Percentiles rank a stretch among this genome's conserved stretches.
phyloP scores from a whole-genome alignment of 2,888 invertebrate species.

The Seladonia tumulorum region DNA sequence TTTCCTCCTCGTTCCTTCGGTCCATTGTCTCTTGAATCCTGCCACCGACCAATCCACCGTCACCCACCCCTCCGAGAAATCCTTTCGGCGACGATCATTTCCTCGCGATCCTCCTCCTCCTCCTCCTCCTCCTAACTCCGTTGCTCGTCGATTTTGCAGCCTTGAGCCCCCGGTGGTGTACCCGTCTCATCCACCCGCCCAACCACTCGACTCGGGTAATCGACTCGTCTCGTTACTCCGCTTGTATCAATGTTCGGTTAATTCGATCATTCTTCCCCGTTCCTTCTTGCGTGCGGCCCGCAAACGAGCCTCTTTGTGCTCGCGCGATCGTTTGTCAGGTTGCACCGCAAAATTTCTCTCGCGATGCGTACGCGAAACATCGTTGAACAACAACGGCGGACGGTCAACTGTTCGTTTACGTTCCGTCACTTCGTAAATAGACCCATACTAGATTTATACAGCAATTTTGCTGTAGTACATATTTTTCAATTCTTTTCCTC shows the following conservation, averaged over 20 bases:
- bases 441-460: too few species aligned
- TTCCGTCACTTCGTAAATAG: too few species aligned
- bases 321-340: neutral
- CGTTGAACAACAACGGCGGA: neutral
- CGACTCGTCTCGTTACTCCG: slow-evolving; percentile 58
- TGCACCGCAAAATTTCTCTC: neutral
- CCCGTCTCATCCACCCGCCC: slow-evolving; percentile 51
- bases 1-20: slow-evolving; percentile 73
- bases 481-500: neutral
- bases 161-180: slow-evolving; percentile 31
- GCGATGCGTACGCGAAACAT: neutral
- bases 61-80: slow-evolving; percentile 59
- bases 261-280: slow-evolving; percentile 73
- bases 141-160: slow-evolving; percentile 61
- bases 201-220: slow-evolving; percentile 58
- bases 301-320: neutral
- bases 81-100: slow-evolving; percentile 72
- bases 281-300: slow-evolving; percentile 2
- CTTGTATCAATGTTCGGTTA: slow-evolving; percentile 74
- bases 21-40: slow-evolving; percentile 71
- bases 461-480: neutral
- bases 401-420: neutral
- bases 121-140: neutral
- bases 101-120: slow-evolving; percentile 44
- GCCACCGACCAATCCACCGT: slow-evolving; percentile 65